These are phyloP conservation scores for Anarsia innoxiella DNA, from an alignment of 2,888 invertebrate species.

Conservation along the genomic window DNA sequence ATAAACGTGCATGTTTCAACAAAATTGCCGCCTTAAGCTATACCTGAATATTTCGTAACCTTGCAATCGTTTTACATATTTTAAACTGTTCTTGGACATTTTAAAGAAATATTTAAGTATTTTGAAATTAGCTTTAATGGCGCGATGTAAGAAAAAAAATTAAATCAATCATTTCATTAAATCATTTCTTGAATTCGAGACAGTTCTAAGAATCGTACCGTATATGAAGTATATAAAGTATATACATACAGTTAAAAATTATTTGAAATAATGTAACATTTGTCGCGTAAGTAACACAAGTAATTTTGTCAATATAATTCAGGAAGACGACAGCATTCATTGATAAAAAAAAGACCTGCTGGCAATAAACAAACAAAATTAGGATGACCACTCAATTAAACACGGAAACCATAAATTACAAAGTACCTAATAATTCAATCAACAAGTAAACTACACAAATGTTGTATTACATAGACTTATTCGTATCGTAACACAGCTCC, in stretches of 20 bases:
- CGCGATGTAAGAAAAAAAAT: neutral
- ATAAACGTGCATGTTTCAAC: conserved; percentile 33
- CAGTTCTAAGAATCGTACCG: neutral
- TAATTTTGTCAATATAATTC: no score
- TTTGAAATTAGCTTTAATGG: neutral
- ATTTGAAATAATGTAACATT: no score
- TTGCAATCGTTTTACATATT: conserved; percentile 24
- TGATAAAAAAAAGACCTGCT: no score
- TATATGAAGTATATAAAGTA: neutral
- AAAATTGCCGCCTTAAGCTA: conserved; percentile 32
- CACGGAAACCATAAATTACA: no score
- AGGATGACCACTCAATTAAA: no score
- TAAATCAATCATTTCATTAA: no score
- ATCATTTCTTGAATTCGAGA: neutral
- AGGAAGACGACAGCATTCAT: no score
- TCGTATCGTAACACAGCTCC: no score
- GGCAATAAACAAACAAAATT: no score
- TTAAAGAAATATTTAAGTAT: neutral
- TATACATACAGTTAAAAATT: no score
- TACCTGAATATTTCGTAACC: conserved; percentile 23
- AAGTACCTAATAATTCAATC: neutral
- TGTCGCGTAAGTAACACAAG: no score
- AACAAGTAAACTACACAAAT: conserved; percentile 24
- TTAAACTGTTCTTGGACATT: conserved; percentile 13
- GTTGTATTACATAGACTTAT: conserved; percentile 34